Base-by-base conservation (phyloP, 2,113 vertebrate species). In the Columba janthina region DNA sequence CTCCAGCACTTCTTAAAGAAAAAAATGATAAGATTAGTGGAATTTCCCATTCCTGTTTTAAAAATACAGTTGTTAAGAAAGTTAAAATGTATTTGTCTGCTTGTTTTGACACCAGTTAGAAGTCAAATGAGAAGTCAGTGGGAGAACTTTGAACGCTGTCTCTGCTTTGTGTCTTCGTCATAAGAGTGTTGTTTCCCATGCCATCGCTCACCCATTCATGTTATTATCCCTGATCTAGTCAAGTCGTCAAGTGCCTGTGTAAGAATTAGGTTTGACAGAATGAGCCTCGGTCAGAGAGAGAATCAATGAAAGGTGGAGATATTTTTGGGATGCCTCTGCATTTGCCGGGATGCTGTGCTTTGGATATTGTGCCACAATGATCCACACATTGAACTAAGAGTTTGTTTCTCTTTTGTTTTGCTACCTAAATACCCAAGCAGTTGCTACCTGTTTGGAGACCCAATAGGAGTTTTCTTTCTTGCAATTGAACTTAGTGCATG, bases 251-350 rank as follows among this genome's bases (percentile, higher is more conserved):
- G 29, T 73, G 36, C 22, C 85, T 83, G 25, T 0, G 0, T 89
- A 66, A 83, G 70, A 88, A 96, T 90, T 78, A 92, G 32, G 62
- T 85, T 71, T 91, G 82, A 88, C 65, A 86, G 53, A 56, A 42
- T 67, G 90, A 85, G 32, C 36, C 65, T 85, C 36, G 40, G 53
- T 88, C 62, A 82, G 62, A 58, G 48, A 67, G 9, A 82, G 28
- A 85, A 88, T 76, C 74, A 69, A 50, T 89, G 74, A 76, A 92
- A 94, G 53, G 46, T 88, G 28, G 53, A 71, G 79, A 61, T 20
- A 36, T 65, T 91, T 96, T 79, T 40, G 80, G 66, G 50, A 73
- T 90, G 29, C 29, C 64, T 66, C 54, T 89, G 28, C 46, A 21
- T 82, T 54, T 84, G 22, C 53, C 80, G 28, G 15, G 12, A 61